phyloP scores from a whole-genome alignment of 1,140 invertebrate genomes.

The Sesamia nonagrioides region DNA sequence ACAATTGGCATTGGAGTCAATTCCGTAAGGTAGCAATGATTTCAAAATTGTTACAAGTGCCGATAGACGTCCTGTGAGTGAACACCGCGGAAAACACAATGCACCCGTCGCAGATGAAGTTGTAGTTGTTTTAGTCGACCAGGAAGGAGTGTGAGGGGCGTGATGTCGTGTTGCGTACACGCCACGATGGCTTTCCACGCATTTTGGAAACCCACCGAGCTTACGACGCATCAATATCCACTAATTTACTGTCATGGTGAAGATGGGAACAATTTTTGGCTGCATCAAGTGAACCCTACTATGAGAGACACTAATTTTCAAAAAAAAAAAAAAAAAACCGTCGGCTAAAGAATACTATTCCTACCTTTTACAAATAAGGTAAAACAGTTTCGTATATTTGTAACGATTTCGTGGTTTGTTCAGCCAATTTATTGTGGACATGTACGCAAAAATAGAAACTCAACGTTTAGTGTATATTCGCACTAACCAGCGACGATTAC shows the following conservation, averaged over 20 bases:
- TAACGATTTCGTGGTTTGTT: constrained; percentile 50
- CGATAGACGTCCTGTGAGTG: constrained; percentile 22
- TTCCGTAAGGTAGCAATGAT: constrained; percentile 41
- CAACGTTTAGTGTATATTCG: constrained; percentile 52
- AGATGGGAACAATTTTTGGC: constrained; percentile 74
- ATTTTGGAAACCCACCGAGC: constrained; percentile 73
- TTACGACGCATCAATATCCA: constrained; percentile 82
- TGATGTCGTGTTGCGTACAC: constrained; percentile 42
- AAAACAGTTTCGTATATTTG: constrained; percentile 43
- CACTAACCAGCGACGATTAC: constrained; percentile 17
- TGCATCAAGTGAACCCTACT: constrained; percentile 47
- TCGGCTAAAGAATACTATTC: constrained; percentile 51
- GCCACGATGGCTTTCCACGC: constrained; percentile 52
- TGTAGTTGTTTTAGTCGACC: constrained; percentile 50
- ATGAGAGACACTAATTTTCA: constrained; percentile 46
- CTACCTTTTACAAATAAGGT: constrained; percentile 49
- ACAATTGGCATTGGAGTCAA: too few relatives aligned
- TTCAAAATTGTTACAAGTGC: constrained; percentile 57
- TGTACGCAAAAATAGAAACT: constrained; percentile 64
- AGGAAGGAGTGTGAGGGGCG: constrained; percentile 49
- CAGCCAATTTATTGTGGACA: constrained; percentile 61
- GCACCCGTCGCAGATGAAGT: constrained; percentile 44
- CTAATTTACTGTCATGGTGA: constrained; percentile 79
- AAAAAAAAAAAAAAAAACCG: constrained; percentile 51
- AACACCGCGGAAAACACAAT: constrained; percentile 9